Base-by-base conservation (phyloP, 1,140 invertebrate genomes). In the Drosophila lini region DNA sequence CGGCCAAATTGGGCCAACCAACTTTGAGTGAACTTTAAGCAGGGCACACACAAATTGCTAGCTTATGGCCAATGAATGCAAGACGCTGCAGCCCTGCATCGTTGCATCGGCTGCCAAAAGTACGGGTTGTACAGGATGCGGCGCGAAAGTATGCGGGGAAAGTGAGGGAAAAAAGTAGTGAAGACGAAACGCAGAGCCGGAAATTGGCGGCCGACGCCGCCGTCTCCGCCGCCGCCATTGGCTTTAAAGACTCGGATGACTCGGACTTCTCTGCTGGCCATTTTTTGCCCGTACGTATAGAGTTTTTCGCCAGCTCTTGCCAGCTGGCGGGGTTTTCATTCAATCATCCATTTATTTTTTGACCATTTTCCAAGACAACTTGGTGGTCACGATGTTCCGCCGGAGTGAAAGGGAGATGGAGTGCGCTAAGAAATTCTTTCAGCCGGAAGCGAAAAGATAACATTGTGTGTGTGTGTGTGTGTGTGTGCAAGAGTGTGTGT, bases 261-360 rank as follows among this genome's bases (percentile, higher is more conserved):
- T 89, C 85, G 78, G 86, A 80, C 85, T 91, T 89, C 80, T 86
- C 80, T 88, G 76, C 80, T 70, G 75, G 76, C 65, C 67, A 83
- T 42, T 85, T 86, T 84, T 78, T 64, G 53, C 52, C 41, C 52
- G 7, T 36, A 55, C 44, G 41, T 61, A 77, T 36, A 59, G 40
- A 68, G 64, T 81, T 67, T 79, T 74, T 59, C 34, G 52, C 34
- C 34, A 55, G 52, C 75, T 74, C 81, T 80, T 89, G 83, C 83
- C 83, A 90, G 84, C 84, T 88, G 84, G 84, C 83, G 84, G 84
- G 81, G 80, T 69, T 88, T 89, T 89, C 85, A 89, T 89, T 89
- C 84, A 89, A 89, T 89, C 84, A 89, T 89, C 85, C 80, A 89
- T 89, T 88, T 88, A 88, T 88, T 88, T 86, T 88, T 89, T 89